These are phyloP conservation scores for Pterobdella sp. DNA, from an alignment of 2,888 invertebrate species.

Conservation along the genomic window DNA sequence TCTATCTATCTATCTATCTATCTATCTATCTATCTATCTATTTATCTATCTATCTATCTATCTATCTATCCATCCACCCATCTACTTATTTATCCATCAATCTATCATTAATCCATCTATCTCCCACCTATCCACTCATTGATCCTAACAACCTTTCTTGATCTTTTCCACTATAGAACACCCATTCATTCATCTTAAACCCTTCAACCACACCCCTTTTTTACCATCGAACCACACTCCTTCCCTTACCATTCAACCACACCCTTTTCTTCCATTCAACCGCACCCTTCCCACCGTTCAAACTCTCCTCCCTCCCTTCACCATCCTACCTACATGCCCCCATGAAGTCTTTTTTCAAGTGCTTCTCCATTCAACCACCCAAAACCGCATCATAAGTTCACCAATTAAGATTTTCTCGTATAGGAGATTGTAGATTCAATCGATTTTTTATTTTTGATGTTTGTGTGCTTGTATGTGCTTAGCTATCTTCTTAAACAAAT, in stretches of 20 bases:
- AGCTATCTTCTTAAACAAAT: background rate
- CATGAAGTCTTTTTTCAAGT: too few relatives aligned
- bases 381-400: background rate
- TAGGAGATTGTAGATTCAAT: background rate
- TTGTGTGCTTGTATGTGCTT: too few relatives aligned
- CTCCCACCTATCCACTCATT: background rate
- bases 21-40: background rate
- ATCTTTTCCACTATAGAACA: too few relatives aligned
- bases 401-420: too few relatives aligned
- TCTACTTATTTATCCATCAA: constrained; percentile 3
- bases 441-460: too few relatives aligned
- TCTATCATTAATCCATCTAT: background rate
- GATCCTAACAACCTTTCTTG: background rate
- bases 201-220: background rate
- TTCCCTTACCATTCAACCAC: background rate
- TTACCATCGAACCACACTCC: background rate
- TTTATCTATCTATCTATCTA: too few relatives aligned
- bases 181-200: background rate
- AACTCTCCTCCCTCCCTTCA: background rate
- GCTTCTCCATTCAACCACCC: too few relatives aligned
- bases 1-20: background rate
- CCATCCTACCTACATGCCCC: too few relatives aligned
- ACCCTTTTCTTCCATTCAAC: background rate
- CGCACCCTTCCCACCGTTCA: background rate
- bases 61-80: background rate